phyloP scores from a whole-genome alignment of 2,113 vertebrate genomes.

The Phaetusa simplex region DNA sequence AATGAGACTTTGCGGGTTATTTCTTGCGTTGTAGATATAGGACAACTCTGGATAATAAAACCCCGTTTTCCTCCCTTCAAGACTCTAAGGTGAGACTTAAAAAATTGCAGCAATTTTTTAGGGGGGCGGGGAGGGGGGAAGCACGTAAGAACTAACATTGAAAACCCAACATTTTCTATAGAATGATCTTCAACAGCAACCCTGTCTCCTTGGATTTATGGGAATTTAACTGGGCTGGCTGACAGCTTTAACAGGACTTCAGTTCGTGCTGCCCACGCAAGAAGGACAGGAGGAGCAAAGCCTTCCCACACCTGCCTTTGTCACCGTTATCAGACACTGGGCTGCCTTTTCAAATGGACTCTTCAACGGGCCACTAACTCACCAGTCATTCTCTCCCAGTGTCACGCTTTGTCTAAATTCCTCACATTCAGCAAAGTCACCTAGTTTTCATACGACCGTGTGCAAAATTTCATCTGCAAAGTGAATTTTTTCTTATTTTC shows the following conservation, averaged over 20 bases:
- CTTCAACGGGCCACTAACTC: not conserved
- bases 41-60: not conserved
- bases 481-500: not conserved
- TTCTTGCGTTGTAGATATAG: not conserved
- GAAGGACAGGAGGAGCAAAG: not conserved
- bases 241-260: not conserved
- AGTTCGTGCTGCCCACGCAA: not conserved
- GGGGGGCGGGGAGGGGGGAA: too few species aligned
- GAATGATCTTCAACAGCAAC: not conserved
- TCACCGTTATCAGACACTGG: not conserved
- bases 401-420: not conserved
- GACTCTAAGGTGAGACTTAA: not conserved
- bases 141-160: not conserved
- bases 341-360: not conserved
- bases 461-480: not conserved
- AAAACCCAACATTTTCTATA: not conserved
- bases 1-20: not conserved
- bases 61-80: not conserved
- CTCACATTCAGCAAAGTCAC: not conserved
- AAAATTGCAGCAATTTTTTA: not conserved
- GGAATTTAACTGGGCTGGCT: not conserved
- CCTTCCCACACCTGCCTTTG: rapidly evolving
- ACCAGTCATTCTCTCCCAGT: not conserved
- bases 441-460: rapidly evolving
- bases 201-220: not conserved